Evolutionary conservation across 2,113 vertebrate genomes (phyloP).

Genomic region (Myanophis thanlyinensis): DNA sequence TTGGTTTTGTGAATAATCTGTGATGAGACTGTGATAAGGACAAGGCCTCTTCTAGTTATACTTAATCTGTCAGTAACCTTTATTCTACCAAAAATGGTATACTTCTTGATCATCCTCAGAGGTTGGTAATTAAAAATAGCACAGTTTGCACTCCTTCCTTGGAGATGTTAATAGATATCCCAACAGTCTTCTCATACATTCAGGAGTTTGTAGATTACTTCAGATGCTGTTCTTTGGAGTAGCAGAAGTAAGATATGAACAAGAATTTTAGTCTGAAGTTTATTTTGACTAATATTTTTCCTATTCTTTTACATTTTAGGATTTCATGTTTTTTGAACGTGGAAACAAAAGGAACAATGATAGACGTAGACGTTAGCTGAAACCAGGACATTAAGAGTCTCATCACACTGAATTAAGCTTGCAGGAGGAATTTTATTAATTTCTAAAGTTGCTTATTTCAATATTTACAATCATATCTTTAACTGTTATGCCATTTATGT

Average conservation of each 20-base stretch:
- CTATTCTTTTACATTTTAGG: background rate
- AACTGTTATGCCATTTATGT: background rate
- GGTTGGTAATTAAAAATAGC: background rate
- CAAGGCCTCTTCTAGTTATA: background rate
- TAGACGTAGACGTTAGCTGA: background rate
- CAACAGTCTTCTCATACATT: background rate
- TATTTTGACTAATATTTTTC: background rate
- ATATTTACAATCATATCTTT: background rate
- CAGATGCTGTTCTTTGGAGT: background rate
- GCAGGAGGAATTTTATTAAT: background rate
- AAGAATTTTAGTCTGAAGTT: background rate
- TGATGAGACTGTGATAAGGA: background rate
- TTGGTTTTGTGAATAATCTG: background rate
- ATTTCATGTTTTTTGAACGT: conserved; percentile 21
- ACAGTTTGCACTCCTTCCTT: background rate
- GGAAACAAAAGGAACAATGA: background rate
- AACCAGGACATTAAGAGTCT: no score
- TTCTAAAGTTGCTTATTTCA: background rate
- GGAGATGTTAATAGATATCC: background rate
- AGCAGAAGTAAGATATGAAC: background rate
- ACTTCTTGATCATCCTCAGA: background rate
- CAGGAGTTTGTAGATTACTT: background rate
- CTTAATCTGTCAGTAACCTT: background rate
- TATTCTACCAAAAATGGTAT: background rate
- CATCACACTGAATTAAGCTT: background rate